Evolutionary conservation across 2,888 invertebrate species (phyloP), one percentile per base, ranked within the genome.

Genomic region (Dasysyrphus albostriatus): DNA sequence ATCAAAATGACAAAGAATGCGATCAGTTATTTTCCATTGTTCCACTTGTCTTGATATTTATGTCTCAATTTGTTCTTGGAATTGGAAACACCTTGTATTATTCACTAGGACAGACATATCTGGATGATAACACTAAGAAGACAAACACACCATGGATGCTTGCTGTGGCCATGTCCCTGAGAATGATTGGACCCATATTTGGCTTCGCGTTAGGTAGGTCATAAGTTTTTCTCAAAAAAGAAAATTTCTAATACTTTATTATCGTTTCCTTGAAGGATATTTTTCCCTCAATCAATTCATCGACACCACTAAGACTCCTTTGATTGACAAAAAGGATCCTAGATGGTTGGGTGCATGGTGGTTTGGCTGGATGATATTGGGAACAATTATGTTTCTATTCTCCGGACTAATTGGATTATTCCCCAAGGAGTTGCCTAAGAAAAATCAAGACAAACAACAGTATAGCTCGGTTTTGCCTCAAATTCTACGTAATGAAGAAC

Each of bases 301-400:
- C 74, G 94, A 95, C 89, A 95, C 95, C 0, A 92, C 91, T 1
- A 92, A 94, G 61, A 94, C 94, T 9, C 95, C 95, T 0, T 90
- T 95, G 9, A 95, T 95, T 42, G 93, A 93, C 59, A 93, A 93
- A 59, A 93, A 93, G 77, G 95, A 95, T 91, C 95, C 96, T 3
- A 93, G 96, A 88, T 96, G 96, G 96, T 91, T 93, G 88, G 96
- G 96, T 24, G 96, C 96, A 10, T 96, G 96, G 96, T 96, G 96
- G 96, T 92, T 96, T n/a, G 96, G 95, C 14, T 94, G 94, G 94
- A 93, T 94, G 32, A 92, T 94, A 42, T 88, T 93, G 10, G 93
- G 93, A 12, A 90, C 92, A 0, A 90, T 94, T 0, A 95, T 95
- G 94, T 92, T 94, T 19, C 88, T 95, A 24, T 94, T 95, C 82